Evolutionary conservation across 2,888 invertebrate genomes (phyloP).

Genomic region (Acleris emargana): DNA sequence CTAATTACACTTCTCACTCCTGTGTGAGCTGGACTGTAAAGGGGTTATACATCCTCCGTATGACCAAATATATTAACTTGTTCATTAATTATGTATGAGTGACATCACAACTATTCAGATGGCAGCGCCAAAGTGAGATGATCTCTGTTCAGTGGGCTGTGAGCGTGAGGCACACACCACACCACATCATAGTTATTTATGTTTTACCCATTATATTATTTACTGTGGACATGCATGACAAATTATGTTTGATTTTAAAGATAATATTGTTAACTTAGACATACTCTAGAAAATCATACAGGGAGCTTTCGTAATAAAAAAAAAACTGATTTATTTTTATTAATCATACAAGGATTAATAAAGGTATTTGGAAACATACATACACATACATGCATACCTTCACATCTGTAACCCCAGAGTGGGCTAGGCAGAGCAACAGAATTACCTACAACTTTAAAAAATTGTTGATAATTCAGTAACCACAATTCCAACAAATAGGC

Average conservation of each 20-base stretch:
- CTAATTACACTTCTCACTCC: no score
- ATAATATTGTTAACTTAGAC: neutral
- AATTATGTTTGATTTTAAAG: neutral
- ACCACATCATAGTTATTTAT: neutral
- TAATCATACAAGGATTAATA: no score
- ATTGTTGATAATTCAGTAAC: no score
- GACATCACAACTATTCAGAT: conserved; percentile 12
- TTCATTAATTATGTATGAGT: conserved; percentile 7
- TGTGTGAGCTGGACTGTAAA: neutral
- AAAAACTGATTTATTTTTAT: no score
- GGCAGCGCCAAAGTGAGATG: neutral
- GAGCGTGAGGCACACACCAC: neutral
- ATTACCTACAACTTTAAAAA: no score
- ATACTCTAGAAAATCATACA: no score
- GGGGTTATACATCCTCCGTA: neutral
- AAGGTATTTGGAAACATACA: no score
- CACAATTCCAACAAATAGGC: no score
- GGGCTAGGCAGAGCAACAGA: no score
- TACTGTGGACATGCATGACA: neutral
- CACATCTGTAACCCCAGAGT: no score
- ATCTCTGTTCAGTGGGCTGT: conserved; percentile 13
- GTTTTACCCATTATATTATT: neutral
- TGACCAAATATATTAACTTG: neutral
- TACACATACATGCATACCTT: no score
- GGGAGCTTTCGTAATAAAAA: no score